A percentile compares a stretch with the other conserved stretches of the same genome.
Evolutionary conservation across 2,797 vertebrate genomes (phyloP).

Genomic region (Rallus crepitans): DNA sequence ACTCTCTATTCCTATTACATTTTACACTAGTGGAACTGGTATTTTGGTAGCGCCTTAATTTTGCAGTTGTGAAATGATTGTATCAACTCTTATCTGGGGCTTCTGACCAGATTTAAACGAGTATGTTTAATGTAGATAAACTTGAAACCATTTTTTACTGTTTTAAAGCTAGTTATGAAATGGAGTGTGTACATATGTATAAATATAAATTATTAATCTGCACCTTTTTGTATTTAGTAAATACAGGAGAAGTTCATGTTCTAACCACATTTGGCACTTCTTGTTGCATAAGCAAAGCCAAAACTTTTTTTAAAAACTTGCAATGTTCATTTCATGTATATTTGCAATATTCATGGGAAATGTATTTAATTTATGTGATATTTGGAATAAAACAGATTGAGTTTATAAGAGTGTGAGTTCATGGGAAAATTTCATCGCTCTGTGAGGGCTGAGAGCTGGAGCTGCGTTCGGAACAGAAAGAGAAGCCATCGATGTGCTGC

Average conservation of each 20-base stretch:
- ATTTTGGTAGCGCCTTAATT: conserved; percentile 75
- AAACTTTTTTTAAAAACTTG: conserved; percentile 71
- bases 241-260: conserved; percentile 69
- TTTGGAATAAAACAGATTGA: conserved; percentile 75
- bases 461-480: neutral
- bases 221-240: conserved; percentile 74
- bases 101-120: conserved; percentile 73
- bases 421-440: neutral
- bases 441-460: neutral
- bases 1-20: conserved; percentile 52
- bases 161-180: conserved; percentile 70
- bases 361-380: conserved; percentile 77
- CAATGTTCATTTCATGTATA: conserved; percentile 74
- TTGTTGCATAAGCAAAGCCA: conserved; percentile 72
- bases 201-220: conserved; percentile 72
- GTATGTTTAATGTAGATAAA: conserved; percentile 75
- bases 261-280: conserved; percentile 70
- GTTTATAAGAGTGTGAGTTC: conserved; percentile 45
- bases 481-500: neutral
- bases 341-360: conserved; percentile 75
- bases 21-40: conserved; percentile 64
- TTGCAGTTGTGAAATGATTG: conserved; percentile 77
- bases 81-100: conserved; percentile 74
- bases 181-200: conserved; percentile 68
- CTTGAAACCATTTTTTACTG: conserved; percentile 75